phyloP scores from a whole-genome alignment of 1,140 invertebrate species.

The Probaryconus sp. region DNA sequence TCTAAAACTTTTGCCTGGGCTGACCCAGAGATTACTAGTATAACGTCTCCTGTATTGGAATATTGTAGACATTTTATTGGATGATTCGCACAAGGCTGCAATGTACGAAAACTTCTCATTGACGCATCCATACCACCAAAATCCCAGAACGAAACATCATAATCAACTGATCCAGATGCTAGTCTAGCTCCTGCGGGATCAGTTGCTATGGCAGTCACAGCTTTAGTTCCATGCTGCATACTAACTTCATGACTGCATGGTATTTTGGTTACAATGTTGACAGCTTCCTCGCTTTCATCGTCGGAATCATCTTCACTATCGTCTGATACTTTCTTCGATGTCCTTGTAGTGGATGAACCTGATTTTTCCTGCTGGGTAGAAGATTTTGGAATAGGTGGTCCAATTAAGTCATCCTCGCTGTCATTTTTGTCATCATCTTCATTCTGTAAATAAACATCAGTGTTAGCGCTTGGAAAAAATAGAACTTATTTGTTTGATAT shows the following conservation, averaged over 20 bases:
- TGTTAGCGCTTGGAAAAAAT: no score
- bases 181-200: slow-evolving; percentile 96
- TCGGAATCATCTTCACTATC: slow-evolving; percentile 73
- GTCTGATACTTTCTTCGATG: slow-evolving; percentile 33
- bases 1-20: slow-evolving; percentile 96
- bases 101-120: slow-evolving; percentile 92
- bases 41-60: slow-evolving; percentile 94
- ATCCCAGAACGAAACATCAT: slow-evolving; percentile 98
- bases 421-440: slow-evolving; percentile 59
- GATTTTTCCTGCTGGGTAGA: slow-evolving; percentile 44
- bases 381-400: slow-evolving; percentile 79
- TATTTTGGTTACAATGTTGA: slow-evolving; percentile 81
- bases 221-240: slow-evolving; percentile 91
- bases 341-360: slow-evolving; percentile 37
- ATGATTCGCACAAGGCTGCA: slow-evolving; percentile 97
- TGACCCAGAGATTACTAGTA: slow-evolving; percentile 96
- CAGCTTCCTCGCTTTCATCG: slow-evolving; percentile 79
- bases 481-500: no score
- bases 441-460: no score
- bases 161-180: slow-evolving; percentile 95
- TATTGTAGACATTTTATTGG: slow-evolving; percentile 95
- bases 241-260: slow-evolving; percentile 89
- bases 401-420: slow-evolving; percentile 80
- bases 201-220: slow-evolving; percentile 89
- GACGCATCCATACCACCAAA: slow-evolving; percentile 98